phyloP scores from a whole-genome alignment of 2,888 invertebrate species.

The Syritta pipiens region DNA sequence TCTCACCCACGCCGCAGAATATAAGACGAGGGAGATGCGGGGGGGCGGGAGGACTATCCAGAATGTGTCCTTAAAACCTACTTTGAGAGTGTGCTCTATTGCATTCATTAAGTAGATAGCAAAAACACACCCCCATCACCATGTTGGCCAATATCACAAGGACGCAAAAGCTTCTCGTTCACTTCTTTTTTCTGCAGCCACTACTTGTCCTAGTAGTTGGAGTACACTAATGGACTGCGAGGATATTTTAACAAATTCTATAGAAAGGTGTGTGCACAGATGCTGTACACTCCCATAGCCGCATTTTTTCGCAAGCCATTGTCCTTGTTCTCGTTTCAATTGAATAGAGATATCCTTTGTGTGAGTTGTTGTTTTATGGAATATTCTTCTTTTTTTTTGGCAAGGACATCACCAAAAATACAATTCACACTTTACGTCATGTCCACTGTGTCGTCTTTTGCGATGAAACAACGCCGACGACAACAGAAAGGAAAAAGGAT shows the following conservation, averaged over 20 bases:
- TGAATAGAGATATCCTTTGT: slow-evolving; percentile 42
- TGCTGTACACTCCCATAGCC: slow-evolving; percentile 17
- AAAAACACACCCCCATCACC: slow-evolving; percentile 23
- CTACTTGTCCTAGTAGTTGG: slow-evolving; percentile 26
- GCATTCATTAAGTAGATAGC: slow-evolving; percentile 61
- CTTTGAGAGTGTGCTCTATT: slow-evolving; percentile 53
- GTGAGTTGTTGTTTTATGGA: background rate
- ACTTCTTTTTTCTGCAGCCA: slow-evolving; percentile 22
- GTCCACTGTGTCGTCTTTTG: background rate
- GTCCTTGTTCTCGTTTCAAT: slow-evolving; percentile 62
- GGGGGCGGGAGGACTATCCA: slow-evolving; percentile 5
- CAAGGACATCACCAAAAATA: no score
- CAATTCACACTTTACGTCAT: slow-evolving; percentile 32
- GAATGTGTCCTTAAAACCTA: slow-evolving; percentile 65
- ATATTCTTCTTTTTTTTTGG: background rate
- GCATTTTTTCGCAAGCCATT: slow-evolving; percentile 34
- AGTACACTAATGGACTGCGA: slow-evolving; percentile 59
- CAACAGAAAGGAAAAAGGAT: slow-evolving; percentile 23
- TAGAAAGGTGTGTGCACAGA: slow-evolving; percentile 48
- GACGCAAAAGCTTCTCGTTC: slow-evolving; percentile 32
- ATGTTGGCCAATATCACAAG: slow-evolving; percentile 68
- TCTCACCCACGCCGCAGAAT: slow-evolving; percentile 12
- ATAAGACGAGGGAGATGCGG: no score
- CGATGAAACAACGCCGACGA: no score
- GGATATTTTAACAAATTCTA: slow-evolving; percentile 60